Conservation (phyloP, 2,888 invertebrate species). For the Torymus aiolomorphi region DNA sequence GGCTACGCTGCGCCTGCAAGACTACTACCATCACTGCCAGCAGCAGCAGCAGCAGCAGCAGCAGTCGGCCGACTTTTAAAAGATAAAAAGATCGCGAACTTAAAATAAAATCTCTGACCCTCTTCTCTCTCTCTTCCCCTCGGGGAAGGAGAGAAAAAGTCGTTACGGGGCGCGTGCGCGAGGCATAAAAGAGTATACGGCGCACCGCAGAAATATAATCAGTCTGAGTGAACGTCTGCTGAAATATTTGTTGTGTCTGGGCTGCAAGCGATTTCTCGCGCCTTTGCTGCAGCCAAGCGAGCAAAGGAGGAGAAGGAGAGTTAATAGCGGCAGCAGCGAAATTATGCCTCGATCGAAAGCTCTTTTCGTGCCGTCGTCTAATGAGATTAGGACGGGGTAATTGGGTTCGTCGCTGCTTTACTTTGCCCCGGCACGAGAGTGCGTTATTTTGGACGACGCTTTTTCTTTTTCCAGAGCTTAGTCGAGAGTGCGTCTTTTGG, state of each 20-base stretch:
- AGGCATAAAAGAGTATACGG: neutral
- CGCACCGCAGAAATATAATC: slow-evolving; percentile 3
- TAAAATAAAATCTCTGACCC: slow-evolving; percentile 16
- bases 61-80: slow-evolving; percentile 1
- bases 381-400: neutral
- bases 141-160: neutral
- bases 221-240: neutral
- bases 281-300: too few species aligned
- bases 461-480: too few species aligned
- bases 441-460: too few species aligned
- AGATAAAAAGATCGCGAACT: slow-evolving; percentile 20
- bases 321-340: neutral
- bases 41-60: neutral
- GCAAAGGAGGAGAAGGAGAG: too few species aligned
- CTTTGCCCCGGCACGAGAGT: too few species aligned
- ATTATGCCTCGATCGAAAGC: slow-evolving; percentile 17
- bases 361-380: slow-evolving; percentile 7
- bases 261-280: neutral
- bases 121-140: neutral
- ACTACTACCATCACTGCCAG: neutral
- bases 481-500: too few species aligned
- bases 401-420: too few species aligned
- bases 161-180: neutral
- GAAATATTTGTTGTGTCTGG: neutral
- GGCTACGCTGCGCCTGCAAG: too few species aligned